Conservation (phyloP, 2,113 vertebrate species). For the Mastomys coucha region DNA sequence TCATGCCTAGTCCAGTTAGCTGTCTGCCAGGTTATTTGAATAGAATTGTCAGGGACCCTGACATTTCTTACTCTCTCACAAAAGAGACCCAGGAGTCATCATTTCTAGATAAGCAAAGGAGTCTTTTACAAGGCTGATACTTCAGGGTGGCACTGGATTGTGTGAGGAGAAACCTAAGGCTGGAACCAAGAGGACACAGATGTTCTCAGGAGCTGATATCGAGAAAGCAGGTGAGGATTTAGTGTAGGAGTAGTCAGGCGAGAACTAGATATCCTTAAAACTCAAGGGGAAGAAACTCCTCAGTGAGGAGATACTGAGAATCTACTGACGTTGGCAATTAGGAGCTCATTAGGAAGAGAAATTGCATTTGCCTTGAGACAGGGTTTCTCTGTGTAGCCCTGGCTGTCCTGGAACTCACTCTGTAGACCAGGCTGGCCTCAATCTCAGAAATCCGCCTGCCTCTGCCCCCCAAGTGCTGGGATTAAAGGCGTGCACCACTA, state of each 20-base stretch:
- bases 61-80: conserved; percentile 48
- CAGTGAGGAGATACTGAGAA: conserved; percentile 53
- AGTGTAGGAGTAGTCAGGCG: conserved; percentile 24
- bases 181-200: neutral
- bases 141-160: neutral
- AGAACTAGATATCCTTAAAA: conserved; percentile 53
- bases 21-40: neutral
- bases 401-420: too few relatives aligned
- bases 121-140: conserved; percentile 14
- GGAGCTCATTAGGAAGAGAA: conserved; percentile 51
- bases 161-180: conserved; percentile 29
- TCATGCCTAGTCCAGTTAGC: neutral
- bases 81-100: neutral
- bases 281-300: conserved; percentile 29
- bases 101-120: conserved; percentile 31
- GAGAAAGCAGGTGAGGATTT: conserved; percentile 36
- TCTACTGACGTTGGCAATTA: conserved; percentile 60
- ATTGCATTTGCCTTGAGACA: conserved; percentile 53
- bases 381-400: too few relatives aligned
- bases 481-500: too few relatives aligned
- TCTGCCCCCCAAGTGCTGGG: too few relatives aligned
- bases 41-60: neutral
- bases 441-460: too few relatives aligned
- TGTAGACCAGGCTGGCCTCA: too few relatives aligned
- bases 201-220: conserved; percentile 50